Evolutionary conservation across 2,113 vertebrate species (phyloP).

Genomic region (Tursiops truncatus): DNA sequence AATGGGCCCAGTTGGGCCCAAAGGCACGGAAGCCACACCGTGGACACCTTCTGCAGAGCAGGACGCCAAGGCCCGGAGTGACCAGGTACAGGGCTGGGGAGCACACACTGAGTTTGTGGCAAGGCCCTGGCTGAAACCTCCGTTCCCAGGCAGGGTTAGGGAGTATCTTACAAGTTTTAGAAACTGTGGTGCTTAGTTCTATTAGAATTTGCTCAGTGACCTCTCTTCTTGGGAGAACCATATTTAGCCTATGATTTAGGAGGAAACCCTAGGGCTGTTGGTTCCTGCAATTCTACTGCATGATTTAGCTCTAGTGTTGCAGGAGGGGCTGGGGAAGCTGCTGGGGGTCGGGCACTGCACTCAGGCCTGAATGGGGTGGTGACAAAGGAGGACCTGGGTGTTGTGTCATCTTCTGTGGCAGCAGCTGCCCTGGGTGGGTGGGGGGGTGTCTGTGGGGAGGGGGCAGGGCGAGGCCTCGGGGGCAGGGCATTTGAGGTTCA

Average conservation of each 20-base stretch:
- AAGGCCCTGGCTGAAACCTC: neutral
- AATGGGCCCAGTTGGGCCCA: neutral
- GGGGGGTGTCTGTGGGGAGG: neutral
- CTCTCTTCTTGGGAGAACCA: constrained; percentile 7
- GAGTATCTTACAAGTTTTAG: neutral
- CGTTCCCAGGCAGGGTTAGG: neutral
- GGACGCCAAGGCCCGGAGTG: neutral
- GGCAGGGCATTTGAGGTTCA: neutral
- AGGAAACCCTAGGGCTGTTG: neutral
- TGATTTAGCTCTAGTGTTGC: neutral
- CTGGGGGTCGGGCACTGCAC: neutral
- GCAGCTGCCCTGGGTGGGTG: neutral
- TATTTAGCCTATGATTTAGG: neutral
- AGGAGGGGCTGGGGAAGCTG: neutral
- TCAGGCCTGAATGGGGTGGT: neutral
- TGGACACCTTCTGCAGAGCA: neutral
- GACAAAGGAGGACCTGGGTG: neutral
- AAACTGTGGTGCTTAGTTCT: neutral
- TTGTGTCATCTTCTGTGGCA: neutral
- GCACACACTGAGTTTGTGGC: neutral
- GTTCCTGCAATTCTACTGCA: neutral
- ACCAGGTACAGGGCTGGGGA: neutral
- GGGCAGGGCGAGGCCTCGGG: neutral
- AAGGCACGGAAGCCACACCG: neutral
- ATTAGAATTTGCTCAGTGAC: neutral